These are phyloP conservation scores for Cynopterus sphinx DNA, from an alignment of 2,797 vertebrate genomes.

Conservation along the genomic window DNA sequence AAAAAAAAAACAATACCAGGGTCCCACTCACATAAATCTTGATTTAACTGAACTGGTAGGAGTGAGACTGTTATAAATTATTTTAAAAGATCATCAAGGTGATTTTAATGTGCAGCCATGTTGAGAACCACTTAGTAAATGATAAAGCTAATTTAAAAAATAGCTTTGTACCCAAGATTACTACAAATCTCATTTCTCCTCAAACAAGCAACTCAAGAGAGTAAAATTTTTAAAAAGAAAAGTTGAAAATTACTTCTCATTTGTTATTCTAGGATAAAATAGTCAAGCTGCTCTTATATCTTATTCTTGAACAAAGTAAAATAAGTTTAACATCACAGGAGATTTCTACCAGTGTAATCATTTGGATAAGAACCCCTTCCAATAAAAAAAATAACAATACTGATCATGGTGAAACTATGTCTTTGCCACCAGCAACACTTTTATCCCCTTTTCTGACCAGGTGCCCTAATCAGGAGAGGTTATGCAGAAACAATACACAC, in stretches of 20 bases:
- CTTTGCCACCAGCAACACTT: slow-evolving; percentile 61
- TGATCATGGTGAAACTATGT: neutral
- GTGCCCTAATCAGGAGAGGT: slow-evolving; percentile 52
- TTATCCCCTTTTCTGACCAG: slow-evolving; percentile 53
- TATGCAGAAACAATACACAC: slow-evolving; percentile 49
- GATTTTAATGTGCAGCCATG: slow-evolving; percentile 30
- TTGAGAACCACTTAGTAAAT: slow-evolving; percentile 6
- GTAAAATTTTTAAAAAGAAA: slow-evolving; percentile 2
- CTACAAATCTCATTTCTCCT: slow-evolving; percentile 34
- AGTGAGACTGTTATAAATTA: slow-evolving; percentile 31
- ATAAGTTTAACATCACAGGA: neutral
- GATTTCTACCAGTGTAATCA: neutral
- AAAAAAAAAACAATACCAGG: neutral
- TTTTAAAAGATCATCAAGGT: slow-evolving; percentile 13
- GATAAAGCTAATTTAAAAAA: slow-evolving; percentile 18
- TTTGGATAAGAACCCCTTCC: neutral
- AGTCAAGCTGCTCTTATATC: neutral
- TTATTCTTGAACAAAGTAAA: slow-evolving; percentile 29
- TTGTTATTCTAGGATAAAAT: slow-evolving; percentile 33
- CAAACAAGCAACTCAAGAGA: neutral
- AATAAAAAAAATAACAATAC: neutral
- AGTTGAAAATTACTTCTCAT: slow-evolving; percentile 38
- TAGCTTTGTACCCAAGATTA: neutral
- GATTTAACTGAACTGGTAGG: neutral
- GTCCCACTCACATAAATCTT: slow-evolving; percentile 19